phyloP scores from a whole-genome alignment of 2,113 vertebrate species.

The Nothobranchius kuhntae region DNA sequence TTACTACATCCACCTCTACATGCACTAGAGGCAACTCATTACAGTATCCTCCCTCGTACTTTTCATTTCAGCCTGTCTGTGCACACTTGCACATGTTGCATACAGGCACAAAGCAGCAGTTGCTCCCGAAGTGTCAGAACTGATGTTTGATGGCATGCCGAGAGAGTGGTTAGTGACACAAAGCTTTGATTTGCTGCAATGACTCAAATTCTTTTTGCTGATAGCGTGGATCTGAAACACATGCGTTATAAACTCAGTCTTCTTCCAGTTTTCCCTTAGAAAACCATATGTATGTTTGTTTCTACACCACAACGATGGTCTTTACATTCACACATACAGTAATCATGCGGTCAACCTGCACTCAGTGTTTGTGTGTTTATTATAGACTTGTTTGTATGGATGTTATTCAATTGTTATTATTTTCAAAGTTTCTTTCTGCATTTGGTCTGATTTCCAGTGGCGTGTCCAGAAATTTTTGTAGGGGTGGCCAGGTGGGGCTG shows the following conservation, averaged over 20 bases:
- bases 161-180: conserved; percentile 69
- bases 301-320: conserved; percentile 45
- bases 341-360: conserved; percentile 39
- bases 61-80: conserved; percentile 25
- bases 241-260: conserved; percentile 53
- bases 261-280: conserved; percentile 56
- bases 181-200: conserved; percentile 70
- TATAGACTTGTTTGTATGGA: conserved; percentile 47
- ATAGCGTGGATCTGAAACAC: conserved; percentile 70
- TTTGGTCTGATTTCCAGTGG: conserved; percentile 30
- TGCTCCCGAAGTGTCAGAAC: conserved; percentile 35
- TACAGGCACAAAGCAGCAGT: conserved; percentile 34
- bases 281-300: conserved; percentile 50
- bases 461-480: too few species aligned
- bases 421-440: conserved; percentile 45
- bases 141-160: conserved; percentile 67
- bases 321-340: conserved; percentile 13
- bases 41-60: conserved; percentile 36
- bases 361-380: conserved; percentile 54
- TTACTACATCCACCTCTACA: conserved; percentile 57
- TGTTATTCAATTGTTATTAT: conserved; percentile 53
- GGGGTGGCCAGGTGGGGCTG: too few species aligned
- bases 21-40: conserved; percentile 12
- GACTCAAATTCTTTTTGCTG: conserved; percentile 63
- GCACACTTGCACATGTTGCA: conserved; percentile 10